phyloP scores from a whole-genome alignment of 64 coral and sea anemone genomes.

The Dendronephthya gigantea region DNA sequence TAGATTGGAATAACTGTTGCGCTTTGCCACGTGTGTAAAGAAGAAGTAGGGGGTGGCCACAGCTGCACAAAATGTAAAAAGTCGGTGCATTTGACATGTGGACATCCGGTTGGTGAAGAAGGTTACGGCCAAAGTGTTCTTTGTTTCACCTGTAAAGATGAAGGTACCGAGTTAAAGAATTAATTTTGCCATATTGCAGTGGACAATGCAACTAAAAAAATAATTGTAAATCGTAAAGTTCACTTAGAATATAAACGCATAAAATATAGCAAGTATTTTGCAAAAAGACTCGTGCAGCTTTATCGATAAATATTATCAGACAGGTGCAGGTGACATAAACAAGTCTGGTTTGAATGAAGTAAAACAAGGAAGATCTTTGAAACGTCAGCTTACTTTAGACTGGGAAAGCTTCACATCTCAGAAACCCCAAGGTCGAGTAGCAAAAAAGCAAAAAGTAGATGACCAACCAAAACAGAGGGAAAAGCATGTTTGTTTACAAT shows the following conservation, averaged over 20 bases:
- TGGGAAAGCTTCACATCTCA: neutral
- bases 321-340: no score
- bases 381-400: neutral
- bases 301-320: neutral
- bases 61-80: no score
- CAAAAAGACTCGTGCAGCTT: neutral
- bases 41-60: no score
- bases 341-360: no score
- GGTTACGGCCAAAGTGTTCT: neutral
- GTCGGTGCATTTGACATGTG: neutral
- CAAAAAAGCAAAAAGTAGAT: neutral
- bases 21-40: no score
- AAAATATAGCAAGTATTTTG: neutral
- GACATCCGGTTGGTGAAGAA: neutral
- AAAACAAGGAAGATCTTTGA: neutral
- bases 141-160: neutral
- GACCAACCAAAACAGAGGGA: neutral
- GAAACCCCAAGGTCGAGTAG: no score
- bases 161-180: no score
- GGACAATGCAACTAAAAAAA: neutral
- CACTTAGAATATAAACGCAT: neutral
- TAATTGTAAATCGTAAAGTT: neutral
- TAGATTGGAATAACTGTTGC: no score
- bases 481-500: neutral
- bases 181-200: no score